Evolutionary conservation across 2,113 vertebrate species (phyloP).

Genomic region (Orthochromis indermauri): DNA sequence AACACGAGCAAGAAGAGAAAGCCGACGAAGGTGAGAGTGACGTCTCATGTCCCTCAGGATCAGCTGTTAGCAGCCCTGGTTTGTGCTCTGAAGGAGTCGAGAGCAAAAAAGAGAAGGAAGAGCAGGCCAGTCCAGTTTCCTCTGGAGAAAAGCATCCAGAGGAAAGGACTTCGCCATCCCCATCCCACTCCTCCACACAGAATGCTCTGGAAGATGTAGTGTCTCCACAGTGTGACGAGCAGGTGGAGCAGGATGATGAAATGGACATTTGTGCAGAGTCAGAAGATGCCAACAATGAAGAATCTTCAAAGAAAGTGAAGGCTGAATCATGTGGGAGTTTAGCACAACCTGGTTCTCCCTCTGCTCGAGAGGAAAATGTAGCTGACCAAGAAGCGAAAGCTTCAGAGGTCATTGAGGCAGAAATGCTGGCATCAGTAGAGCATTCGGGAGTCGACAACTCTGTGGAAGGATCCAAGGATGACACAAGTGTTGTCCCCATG

Average conservation of each 20-base stretch:
- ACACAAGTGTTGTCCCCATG: slow-evolving; percentile 83
- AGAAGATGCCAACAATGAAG: background rate
- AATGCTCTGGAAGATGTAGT: background rate
- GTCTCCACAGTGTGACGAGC: slow-evolving; percentile 19
- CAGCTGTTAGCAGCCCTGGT: slow-evolving; percentile 6
- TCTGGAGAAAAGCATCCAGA: background rate
- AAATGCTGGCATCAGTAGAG: background rate
- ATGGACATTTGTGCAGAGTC: slow-evolving; percentile 12
- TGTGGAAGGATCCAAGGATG: slow-evolving; percentile 68
- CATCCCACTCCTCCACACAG: background rate
- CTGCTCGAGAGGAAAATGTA: background rate
- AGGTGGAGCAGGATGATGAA: background rate
- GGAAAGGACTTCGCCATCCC: background rate
- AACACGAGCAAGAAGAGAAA: background rate
- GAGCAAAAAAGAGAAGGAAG: background rate
- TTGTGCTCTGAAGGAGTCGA: background rate
- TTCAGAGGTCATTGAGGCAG: background rate
- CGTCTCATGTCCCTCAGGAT: background rate
- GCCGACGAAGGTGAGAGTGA: background rate
- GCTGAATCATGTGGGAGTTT: background rate
- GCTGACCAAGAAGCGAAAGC: background rate
- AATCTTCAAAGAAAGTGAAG: background rate
- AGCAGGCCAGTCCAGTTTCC: background rate
- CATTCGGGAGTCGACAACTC: background rate
- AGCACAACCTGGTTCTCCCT: background rate